Conservation (phyloP, 1,140 invertebrate genomes). For the Hesperophylax magnus region DNA sequence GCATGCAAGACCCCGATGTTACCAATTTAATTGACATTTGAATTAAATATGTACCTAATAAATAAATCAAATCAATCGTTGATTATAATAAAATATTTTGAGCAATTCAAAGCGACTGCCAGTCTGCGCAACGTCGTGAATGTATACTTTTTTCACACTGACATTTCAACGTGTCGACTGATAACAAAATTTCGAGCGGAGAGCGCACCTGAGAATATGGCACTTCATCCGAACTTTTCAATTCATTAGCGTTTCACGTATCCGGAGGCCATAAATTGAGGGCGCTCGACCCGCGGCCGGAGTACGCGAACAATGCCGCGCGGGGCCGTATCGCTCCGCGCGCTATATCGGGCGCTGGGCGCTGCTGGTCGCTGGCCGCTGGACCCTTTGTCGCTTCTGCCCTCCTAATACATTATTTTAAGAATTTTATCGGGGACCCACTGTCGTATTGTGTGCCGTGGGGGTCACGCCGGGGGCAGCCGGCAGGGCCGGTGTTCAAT, state of each 20-base stretch:
- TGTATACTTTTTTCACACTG: background rate
- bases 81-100: too few species aligned
- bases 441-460: conserved; percentile 57
- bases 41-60: too few species aligned
- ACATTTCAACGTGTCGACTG: conserved; percentile 28
- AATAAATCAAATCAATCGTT: too few species aligned
- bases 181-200: conserved; percentile 22
- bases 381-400: conserved; percentile 43
- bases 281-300: conserved; percentile 30
- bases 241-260: conserved; percentile 58
- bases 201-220: conserved; percentile 25
- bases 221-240: conserved; percentile 54
- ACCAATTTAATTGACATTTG: too few species aligned
- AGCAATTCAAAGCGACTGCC: too few species aligned
- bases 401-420: conserved; percentile 57
- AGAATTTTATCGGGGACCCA: conserved; percentile 56
- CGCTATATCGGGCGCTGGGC: conserved; percentile 10
- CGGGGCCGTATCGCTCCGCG: conserved; percentile 15
- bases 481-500: conserved; percentile 40
- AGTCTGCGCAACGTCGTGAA: background rate
- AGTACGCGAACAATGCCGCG: conserved; percentile 46
- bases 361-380: conserved; percentile 32
- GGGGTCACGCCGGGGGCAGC: conserved; percentile 54
- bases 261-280: conserved; percentile 54
- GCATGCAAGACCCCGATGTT: too few species aligned